Base-by-base conservation (phyloP, 2,888 invertebrate species). In the Ellobium chinense region DNA sequence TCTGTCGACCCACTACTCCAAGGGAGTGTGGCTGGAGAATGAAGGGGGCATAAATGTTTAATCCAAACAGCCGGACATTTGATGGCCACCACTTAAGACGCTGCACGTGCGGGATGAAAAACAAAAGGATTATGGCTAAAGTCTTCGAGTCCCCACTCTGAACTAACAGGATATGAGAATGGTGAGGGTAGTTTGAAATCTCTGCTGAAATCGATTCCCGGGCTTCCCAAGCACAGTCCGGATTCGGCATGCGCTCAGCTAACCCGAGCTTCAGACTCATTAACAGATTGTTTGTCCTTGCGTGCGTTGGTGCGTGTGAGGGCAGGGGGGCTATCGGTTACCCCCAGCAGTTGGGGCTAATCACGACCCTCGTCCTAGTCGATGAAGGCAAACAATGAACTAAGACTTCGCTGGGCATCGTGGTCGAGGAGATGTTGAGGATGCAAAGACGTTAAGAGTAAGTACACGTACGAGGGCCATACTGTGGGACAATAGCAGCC, bases 231-330 rank as follows among this genome's bases (percentile, higher is more conserved):
- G 54, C 21, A 14, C 37, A 24, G 37, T 14, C 60, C 27, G 58
- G 58, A 72, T 34, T 60, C 36, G 54, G 75, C 75, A 75, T 75
- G 75, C 75, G 1, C 39, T 31, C 34, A 27, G 75, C 54, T n/a
- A 46, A 75, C 65, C 36, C 39, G 46, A 75, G n/a, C 63, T 31
- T n/a, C 63, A n/a, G 14, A 31, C 34, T 77, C 68, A 68, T 77
- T 77, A 77, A 27, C 58, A 36, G 68, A 77, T 77, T 77, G 77
- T 77, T 77, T 77, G 77, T 56, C 60, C n/a, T 56, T 58, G 68
- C 68, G 68, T 58, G 60, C 37, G 58, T 66, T 39, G 29, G 68
- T 24, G 68, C 54, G 75, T 12, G 31, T 65, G 65, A n/a, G 46
- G n/a, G 75, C 46, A 24, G 24, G 21, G 21, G 74, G 29, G n/a